Conservation (phyloP, 1,140 invertebrate genomes). For the Paracyclopina nana region DNA sequence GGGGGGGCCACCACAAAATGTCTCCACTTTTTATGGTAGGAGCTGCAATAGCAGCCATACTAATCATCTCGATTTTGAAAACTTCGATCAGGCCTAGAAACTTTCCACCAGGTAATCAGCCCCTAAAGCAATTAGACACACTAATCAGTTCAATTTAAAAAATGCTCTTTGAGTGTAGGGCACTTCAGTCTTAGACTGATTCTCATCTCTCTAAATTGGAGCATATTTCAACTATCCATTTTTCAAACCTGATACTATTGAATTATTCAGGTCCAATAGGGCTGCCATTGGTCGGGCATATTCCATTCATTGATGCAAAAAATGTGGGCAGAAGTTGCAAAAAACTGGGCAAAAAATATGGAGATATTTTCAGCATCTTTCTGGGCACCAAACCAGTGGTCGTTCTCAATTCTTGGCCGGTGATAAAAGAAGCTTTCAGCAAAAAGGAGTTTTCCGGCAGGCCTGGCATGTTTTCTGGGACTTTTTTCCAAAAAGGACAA, state of each 20-base stretch:
- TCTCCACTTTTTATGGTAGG: no score
- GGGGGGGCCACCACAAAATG: no score
- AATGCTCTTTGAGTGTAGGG: no score
- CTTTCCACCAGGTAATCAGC: slow-evolving; percentile 5
- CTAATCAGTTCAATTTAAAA: neutral
- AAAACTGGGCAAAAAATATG: slow-evolving; percentile 1
- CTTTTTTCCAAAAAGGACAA: slow-evolving; percentile 10
- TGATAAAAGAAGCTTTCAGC: slow-evolving; percentile 3
- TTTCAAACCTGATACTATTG: neutral
- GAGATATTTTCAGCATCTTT: slow-evolving; percentile 10
- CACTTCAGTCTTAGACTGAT: neutral
- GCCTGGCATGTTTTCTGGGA: slow-evolving; percentile 10
- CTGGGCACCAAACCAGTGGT: slow-evolving; percentile 1
- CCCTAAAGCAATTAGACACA: neutral
- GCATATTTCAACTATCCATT: neutral
- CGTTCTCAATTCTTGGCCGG: slow-evolving; percentile 1
- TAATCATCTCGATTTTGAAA: neutral
- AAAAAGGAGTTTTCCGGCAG: slow-evolving; percentile 3
- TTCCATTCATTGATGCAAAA: slow-evolving; percentile 9
- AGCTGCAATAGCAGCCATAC: neutral
- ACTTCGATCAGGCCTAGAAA: neutral
- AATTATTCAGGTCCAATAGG: neutral
- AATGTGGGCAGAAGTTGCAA: neutral
- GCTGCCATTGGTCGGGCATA: neutral
- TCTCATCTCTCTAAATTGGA: neutral